A percentile compares a stretch with the other conserved stretches of the same genome.
Evolutionary conservation across 2,797 vertebrate species (phyloP).

Genomic region (Pelobates cultripes): DNA sequence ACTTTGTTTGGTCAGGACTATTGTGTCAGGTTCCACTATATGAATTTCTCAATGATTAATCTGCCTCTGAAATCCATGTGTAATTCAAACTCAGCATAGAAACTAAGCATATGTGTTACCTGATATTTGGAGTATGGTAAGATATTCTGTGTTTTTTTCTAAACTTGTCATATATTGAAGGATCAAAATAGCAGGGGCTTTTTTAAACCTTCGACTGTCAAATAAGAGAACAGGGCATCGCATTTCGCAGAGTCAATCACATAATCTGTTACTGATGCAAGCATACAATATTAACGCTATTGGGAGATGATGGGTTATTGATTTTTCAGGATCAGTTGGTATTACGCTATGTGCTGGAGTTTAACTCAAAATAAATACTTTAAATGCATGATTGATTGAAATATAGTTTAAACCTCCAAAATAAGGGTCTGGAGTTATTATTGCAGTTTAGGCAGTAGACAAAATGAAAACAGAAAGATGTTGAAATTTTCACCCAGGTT

Average conservation of each 20-base stretch:
- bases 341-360: not conserved
- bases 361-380: not conserved
- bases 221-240: not conserved
- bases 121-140: not conserved
- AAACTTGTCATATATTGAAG: not conserved
- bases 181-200: slow-evolving; percentile 8
- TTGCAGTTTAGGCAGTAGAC: too few species aligned
- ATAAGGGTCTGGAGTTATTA: too few species aligned
- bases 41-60: slow-evolving; percentile 46
- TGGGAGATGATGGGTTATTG: slow-evolving; percentile 4
- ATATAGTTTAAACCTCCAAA: not conserved
- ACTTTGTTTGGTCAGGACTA: slow-evolving; percentile 34
- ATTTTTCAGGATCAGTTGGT: slow-evolving; percentile 1
- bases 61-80: slow-evolving; percentile 12
- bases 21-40: slow-evolving; percentile 40
- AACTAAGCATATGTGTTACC: not conserved
- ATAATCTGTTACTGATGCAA: not conserved
- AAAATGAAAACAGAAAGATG: too few species aligned
- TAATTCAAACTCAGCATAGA: slow-evolving; percentile 17
- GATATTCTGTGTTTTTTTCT: not conserved
- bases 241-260: not conserved
- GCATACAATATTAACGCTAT: slow-evolving; percentile 7
- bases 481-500: too few species aligned
- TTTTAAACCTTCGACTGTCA: not conserved
- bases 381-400: not conserved